phyloP scores from a whole-genome alignment of 2,797 vertebrate species.

The Labeo calbasu region DNA sequence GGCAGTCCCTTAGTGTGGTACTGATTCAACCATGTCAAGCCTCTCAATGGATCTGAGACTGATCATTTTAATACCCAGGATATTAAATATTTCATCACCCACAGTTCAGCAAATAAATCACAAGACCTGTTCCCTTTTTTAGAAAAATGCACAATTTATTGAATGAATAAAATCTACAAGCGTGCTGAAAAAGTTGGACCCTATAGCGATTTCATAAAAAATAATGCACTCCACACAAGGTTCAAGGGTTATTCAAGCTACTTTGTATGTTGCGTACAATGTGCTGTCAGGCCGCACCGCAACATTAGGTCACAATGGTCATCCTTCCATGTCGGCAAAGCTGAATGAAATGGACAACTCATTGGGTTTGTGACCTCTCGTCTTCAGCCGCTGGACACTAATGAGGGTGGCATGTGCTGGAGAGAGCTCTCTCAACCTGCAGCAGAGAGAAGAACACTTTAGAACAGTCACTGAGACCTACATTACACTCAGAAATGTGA shows the following conservation, averaged over 20 bases:
- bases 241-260: slow-evolving; percentile 21
- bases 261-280: neutral
- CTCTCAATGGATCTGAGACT: slow-evolving; percentile 50
- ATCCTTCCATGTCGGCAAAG: slow-evolving; percentile 14
- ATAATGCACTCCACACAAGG: slow-evolving; percentile 12
- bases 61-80: slow-evolving; percentile 60
- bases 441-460: slow-evolving; percentile 28
- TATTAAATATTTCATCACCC: slow-evolving; percentile 61
- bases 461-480: neutral
- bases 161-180: slow-evolving; percentile 54
- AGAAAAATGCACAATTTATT: slow-evolving; percentile 61
- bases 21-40: slow-evolving; percentile 43
- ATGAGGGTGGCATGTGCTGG: slow-evolving; percentile 18
- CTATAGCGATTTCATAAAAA: slow-evolving; percentile 32
- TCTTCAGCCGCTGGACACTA: slow-evolving; percentile 32
- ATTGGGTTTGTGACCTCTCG: slow-evolving; percentile 7
- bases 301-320: slow-evolving; percentile 23
- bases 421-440: slow-evolving; percentile 43
- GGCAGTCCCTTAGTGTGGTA: slow-evolving; percentile 39
- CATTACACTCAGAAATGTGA: neutral
- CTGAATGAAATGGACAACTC: slow-evolving; percentile 31
- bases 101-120: slow-evolving; percentile 58
- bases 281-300: neutral
- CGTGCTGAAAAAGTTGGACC: slow-evolving; percentile 39
- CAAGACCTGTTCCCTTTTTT: slow-evolving; percentile 40